phyloP scores from a whole-genome alignment of 1,140 invertebrate species.

The Papilio dardanus region DNA sequence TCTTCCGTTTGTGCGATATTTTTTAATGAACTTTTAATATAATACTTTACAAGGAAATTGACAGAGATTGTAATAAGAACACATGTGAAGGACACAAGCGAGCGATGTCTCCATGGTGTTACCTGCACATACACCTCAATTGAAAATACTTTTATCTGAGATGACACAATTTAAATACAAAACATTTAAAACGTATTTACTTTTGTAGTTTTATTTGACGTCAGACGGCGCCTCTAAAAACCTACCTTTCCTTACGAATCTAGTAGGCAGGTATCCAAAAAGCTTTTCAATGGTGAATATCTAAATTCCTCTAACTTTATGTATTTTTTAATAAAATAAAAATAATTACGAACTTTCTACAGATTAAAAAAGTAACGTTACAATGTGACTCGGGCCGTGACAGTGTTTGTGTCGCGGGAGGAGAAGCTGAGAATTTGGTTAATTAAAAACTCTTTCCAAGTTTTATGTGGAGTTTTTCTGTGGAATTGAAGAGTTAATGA shows the following conservation, averaged over 20 bases:
- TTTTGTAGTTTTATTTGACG: too few species aligned
- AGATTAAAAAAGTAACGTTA: not conserved
- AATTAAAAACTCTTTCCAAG: conserved; percentile 28
- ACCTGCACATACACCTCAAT: too few species aligned
- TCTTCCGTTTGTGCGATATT: too few species aligned
- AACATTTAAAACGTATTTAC: too few species aligned
- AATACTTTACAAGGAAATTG: not conserved
- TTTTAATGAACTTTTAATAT: too few species aligned
- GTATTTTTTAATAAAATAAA: not conserved
- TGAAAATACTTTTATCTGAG: too few species aligned
- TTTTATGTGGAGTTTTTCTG: conserved; percentile 13
- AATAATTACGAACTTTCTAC: not conserved
- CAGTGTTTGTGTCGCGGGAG: not conserved
- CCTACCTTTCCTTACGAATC: too few species aligned
- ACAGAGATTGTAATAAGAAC: not conserved
- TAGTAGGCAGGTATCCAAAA: not conserved
- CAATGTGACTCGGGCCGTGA: not conserved
- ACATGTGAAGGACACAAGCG: not conserved
- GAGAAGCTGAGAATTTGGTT: conserved; percentile 28
- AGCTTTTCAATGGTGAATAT: not conserved
- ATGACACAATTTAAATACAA: too few species aligned
- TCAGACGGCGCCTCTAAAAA: too few species aligned
- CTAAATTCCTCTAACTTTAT: not conserved
- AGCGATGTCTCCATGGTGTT: not conserved
- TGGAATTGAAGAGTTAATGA: not conserved